These are phyloP conservation scores for Mormyrus lacerda DNA, from an alignment of 2,113 vertebrate genomes.

Conservation along the genomic window DNA sequence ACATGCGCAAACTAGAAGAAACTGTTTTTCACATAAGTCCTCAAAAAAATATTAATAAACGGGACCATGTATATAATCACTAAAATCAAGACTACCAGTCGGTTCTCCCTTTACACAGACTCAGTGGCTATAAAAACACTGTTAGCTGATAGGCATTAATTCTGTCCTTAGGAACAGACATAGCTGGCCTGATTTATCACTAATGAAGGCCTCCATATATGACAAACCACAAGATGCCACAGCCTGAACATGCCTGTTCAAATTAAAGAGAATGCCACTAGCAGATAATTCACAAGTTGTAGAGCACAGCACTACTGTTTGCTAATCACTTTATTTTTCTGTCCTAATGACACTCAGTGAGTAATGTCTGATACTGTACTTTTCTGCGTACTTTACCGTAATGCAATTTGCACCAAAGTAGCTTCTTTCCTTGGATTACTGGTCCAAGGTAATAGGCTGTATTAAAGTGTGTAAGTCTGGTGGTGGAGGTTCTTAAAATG, in stretches of 20 bases:
- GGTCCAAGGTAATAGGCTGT: background rate
- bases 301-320: background rate
- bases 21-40: too few species aligned
- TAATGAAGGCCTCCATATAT: too few species aligned
- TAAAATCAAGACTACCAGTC: too few species aligned
- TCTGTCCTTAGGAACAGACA: too few species aligned
- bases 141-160: too few species aligned
- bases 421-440: background rate
- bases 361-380: background rate
- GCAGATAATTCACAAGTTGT: background rate
- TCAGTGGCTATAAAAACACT: too few species aligned
- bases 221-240: too few species aligned
- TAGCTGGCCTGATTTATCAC: too few species aligned
- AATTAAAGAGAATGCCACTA: background rate
- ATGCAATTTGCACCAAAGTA: background rate
- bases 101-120: too few species aligned
- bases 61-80: too few species aligned
- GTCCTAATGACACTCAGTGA: background rate
- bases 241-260: background rate
- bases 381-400: background rate
- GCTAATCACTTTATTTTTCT: background rate
- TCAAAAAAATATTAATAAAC: too few species aligned
- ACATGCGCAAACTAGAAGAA: too few species aligned
- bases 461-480: background rate
- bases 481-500: background rate